A percentile compares a stretch with the other conserved stretches of the same genome.
phyloP scores from a whole-genome alignment of 2,888 invertebrate genomes.

The Cantharis rufa region DNA sequence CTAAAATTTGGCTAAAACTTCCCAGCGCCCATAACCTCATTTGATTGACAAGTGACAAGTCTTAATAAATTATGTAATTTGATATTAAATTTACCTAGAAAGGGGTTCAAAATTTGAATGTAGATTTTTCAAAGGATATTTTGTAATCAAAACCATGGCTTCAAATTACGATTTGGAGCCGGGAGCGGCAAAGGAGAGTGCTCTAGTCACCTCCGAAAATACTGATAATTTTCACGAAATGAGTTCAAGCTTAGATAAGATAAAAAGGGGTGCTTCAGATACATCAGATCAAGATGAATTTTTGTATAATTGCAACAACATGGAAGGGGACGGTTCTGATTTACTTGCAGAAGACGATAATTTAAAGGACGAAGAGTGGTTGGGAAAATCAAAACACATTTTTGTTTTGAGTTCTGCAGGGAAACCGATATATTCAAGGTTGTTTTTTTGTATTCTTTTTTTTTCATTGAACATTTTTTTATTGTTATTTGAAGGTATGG shows the following conservation, averaged over 20 bases:
- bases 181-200: slow-evolving; percentile 67
- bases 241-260: slow-evolving; percentile 67
- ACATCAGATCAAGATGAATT: slow-evolving; percentile 37
- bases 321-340: slow-evolving; percentile 38
- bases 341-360: slow-evolving; percentile 62
- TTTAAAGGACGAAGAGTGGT: slow-evolving; percentile 73
- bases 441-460: slow-evolving; percentile 22
- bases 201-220: slow-evolving; percentile 72
- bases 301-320: slow-evolving; percentile 40
- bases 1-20: background rate
- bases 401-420: slow-evolving; percentile 95
- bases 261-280: slow-evolving; percentile 59
- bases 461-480: background rate
- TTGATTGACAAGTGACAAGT: background rate
- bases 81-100: background rate
- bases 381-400: slow-evolving; percentile 84
- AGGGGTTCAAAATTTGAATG: background rate
- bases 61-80: background rate
- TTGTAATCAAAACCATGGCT: slow-evolving; percentile 34
- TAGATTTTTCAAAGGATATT: background rate
- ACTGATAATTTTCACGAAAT: slow-evolving; percentile 72
- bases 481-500: slow-evolving; percentile 68
- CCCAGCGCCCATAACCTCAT: background rate
- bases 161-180: slow-evolving; percentile 56
- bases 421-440: slow-evolving; percentile 94